Percentiles rank a stretch among this genome's conserved stretches.
phyloP scores from a whole-genome alignment of 2,888 invertebrate genomes.

The Troides aeacus region DNA sequence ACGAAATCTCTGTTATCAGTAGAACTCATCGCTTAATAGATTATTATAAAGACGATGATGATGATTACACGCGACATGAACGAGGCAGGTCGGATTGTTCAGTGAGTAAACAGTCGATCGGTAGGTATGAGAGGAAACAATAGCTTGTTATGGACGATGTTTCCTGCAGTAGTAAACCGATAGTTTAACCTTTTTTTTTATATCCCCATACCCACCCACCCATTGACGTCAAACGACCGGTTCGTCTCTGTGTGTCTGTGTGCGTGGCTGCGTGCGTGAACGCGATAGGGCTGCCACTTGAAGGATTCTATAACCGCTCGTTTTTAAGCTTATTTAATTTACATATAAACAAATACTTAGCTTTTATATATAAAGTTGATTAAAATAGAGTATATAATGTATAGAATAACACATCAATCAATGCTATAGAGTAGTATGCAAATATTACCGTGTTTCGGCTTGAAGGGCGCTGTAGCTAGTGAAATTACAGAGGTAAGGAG shows the following conservation, averaged over 20 bases:
- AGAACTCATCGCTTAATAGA: constrained; percentile 23
- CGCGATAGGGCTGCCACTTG: constrained; percentile 37
- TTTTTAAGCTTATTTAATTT: no score
- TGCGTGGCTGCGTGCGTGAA: background rate
- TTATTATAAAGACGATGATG: background rate
- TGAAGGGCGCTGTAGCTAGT: no score
- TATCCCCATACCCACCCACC: constrained; percentile 59
- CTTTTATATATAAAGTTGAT: no score
- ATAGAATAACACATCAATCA: no score
- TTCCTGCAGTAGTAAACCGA: constrained; percentile 69
- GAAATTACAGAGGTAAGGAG: no score
- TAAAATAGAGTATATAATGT: no score
- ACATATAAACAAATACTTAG: no score
- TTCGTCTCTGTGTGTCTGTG: constrained; percentile 44
- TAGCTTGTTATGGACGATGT: constrained; percentile 61
- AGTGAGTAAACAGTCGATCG: constrained; percentile 37
- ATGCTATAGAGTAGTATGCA: no score
- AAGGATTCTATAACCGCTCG: constrained; percentile 20
- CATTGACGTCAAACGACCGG: constrained; percentile 72
- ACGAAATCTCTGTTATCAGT: constrained; percentile 1
- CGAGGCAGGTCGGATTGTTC: constrained; percentile 13
- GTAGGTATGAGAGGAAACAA: constrained; percentile 53
- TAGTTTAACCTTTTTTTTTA: constrained; percentile 68
- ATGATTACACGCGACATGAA: constrained; percentile 9
- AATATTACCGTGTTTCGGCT: no score